phyloP scores from a whole-genome alignment of 2,888 invertebrate species.

The Himalopsyche kuldschensis region DNA sequence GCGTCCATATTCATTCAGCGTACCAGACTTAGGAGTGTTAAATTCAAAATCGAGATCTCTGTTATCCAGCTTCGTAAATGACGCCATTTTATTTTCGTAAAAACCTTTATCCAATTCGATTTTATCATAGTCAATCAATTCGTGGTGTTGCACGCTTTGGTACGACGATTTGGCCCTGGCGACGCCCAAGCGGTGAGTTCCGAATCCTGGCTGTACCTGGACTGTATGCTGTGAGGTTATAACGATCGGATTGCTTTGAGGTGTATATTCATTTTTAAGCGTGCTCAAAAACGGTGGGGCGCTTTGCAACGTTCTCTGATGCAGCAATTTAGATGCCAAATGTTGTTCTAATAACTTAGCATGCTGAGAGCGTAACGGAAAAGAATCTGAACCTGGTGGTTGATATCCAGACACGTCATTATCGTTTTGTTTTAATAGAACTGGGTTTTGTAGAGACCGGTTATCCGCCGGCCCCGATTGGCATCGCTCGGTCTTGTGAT shows the following conservation, averaged over 20 bases:
- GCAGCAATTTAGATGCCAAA: not conserved
- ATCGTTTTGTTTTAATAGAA: not conserved
- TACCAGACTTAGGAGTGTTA: not conserved
- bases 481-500: not conserved
- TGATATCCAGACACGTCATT: not conserved
- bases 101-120: constrained; percentile 23
- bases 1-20: not conserved
- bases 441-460: not conserved
- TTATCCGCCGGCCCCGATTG: not conserved
- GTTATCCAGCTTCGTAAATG: not conserved
- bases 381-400: not conserved
- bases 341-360: not conserved
- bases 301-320: not conserved
- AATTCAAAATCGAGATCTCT: not conserved
- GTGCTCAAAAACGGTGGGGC: not conserved
- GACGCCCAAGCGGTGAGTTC: not conserved
- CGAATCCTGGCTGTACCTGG: not conserved
- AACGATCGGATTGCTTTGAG: not conserved
- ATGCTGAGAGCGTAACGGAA: not conserved
- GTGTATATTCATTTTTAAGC: not conserved
- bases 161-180: not conserved
- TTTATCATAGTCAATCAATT: not conserved
- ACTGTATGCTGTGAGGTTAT: not conserved
- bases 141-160: not conserved
- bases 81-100: not conserved